Conservation (phyloP, 2,888 invertebrate genomes). For the Synanthedon tipuliformis region DNA sequence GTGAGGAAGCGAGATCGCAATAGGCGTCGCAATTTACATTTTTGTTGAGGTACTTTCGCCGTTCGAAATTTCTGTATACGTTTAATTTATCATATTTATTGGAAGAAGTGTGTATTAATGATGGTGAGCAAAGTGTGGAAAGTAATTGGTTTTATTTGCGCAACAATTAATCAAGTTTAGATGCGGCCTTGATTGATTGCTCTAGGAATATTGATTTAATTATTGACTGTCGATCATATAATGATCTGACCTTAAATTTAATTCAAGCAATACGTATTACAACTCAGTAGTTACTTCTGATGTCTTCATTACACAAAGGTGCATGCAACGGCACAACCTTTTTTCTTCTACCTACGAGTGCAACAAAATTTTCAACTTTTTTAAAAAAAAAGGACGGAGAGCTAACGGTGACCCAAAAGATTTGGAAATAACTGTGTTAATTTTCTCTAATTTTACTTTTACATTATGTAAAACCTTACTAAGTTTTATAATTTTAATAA, state of each 20-base stretch:
- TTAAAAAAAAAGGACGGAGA: no score
- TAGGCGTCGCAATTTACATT: constrained; percentile 31
- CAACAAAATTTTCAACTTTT: no score
- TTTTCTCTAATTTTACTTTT: no score
- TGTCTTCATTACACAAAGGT: no score
- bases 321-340: no score
- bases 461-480: no score
- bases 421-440: no score
- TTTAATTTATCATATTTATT: constrained; percentile 11
- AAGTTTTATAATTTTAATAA: no score
- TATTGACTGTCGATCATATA: neutral
- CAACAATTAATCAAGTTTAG: neutral
- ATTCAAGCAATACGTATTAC: no score
- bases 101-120: neutral
- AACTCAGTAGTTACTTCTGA: no score
- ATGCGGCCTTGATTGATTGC: neutral
- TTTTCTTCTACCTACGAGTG: no score
- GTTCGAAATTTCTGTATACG: constrained; percentile 14
- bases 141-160: neutral
- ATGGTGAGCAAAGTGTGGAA: neutral
- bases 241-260: neutral
- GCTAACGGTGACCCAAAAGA: no score
- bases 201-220: neutral
- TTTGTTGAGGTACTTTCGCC: constrained; percentile 17
- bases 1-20: constrained; percentile 14